Percentiles rank a stretch among this genome's conserved stretches.
These are phyloP conservation scores for Falco peregrinus DNA, from an alignment of 2,797 vertebrate genomes.

Conservation along the genomic window DNA sequence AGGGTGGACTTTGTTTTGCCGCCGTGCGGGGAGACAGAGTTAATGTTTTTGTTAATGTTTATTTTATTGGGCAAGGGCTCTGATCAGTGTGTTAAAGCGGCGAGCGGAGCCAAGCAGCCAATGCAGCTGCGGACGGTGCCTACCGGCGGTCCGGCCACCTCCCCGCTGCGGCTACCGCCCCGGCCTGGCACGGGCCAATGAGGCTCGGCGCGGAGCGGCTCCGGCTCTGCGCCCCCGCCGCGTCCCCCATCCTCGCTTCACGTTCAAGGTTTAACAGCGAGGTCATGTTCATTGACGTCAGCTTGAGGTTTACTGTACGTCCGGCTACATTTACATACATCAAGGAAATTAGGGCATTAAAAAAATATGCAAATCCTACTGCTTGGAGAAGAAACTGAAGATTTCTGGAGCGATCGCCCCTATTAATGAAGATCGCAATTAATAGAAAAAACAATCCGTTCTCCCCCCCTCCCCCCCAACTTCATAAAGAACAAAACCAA, in stretches of 20 bases:
- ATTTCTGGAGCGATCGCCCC: conserved; percentile 68
- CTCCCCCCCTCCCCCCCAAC: conserved; percentile 16
- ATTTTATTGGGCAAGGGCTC: conserved; percentile 21
- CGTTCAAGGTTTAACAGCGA: conserved; percentile 87
- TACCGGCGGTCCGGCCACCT: neutral
- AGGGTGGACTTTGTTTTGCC: conserved; percentile 13
- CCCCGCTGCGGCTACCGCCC: neutral
- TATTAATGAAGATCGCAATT: conserved; percentile 76
- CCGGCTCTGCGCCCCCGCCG: neutral
- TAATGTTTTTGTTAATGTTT: conserved; percentile 2
- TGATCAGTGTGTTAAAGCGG: neutral
- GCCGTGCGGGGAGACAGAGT: neutral
- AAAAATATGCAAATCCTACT: conserved; percentile 92
- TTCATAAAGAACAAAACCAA: conserved; percentile 55
- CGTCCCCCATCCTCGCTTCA: conserved; percentile 79
- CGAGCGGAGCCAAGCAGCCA: neutral
- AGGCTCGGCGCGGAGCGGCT: neutral
- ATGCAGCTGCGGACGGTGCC: neutral
- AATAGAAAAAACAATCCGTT: conserved; percentile 53
- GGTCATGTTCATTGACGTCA: conserved; percentile 95
- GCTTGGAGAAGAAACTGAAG: conserved; percentile 65
- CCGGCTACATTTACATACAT: conserved; percentile 96
- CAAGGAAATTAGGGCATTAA: conserved; percentile 96
- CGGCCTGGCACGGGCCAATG: neutral
- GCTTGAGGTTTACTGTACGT: conserved; percentile 86